These are phyloP conservation scores for Cheilosia variabilis DNA, from an alignment of 2,888 invertebrate species.

Conservation along the genomic window DNA sequence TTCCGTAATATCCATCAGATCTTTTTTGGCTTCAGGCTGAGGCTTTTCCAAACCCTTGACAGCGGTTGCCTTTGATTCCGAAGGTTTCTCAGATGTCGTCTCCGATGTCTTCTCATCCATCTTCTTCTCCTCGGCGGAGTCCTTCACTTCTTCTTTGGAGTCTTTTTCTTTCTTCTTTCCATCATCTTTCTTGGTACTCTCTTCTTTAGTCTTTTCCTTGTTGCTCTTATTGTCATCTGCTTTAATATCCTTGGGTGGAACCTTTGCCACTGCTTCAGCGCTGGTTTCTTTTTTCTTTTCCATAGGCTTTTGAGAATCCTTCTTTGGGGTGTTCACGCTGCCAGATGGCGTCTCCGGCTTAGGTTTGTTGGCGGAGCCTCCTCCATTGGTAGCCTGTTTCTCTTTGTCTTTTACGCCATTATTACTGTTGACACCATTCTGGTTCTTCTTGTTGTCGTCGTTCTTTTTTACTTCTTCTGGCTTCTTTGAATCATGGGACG, in stretches of 20 bases:
- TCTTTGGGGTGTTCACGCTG: constrained; percentile 26
- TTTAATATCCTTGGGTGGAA: constrained; percentile 21
- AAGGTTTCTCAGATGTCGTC: constrained; percentile 40
- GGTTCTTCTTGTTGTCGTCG: constrained; percentile 78
- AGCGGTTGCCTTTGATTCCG: constrained; percentile 3
- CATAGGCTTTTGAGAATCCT: constrained; percentile 54
- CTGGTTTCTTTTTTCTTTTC: constrained; percentile 60
- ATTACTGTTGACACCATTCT: constrained; percentile 78
- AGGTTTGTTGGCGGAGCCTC: constrained; percentile 15
- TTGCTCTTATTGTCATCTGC: constrained; percentile 59
- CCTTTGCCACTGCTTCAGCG: constrained; percentile 29
- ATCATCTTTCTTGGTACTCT: constrained; percentile 9
- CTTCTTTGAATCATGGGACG: constrained; percentile 41
- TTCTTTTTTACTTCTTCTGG: constrained; percentile 60
- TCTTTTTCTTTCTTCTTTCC: constrained; percentile 29
- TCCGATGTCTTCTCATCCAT: constrained; percentile 46
- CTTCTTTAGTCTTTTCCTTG: constrained; percentile 40
- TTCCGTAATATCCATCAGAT: background rate
- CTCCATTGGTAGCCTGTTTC: constrained; percentile 51
- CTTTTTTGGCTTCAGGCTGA: constrained; percentile 27
- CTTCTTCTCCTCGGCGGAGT: constrained; percentile 58
- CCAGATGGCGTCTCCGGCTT: constrained; percentile 68
- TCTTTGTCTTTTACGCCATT: constrained; percentile 70
- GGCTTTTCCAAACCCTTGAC: constrained; percentile 3
- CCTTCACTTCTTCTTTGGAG: constrained; percentile 33